These are phyloP conservation scores for Isoperla grammatica DNA, from an alignment of 2,888 invertebrate species.

Conservation along the genomic window DNA sequence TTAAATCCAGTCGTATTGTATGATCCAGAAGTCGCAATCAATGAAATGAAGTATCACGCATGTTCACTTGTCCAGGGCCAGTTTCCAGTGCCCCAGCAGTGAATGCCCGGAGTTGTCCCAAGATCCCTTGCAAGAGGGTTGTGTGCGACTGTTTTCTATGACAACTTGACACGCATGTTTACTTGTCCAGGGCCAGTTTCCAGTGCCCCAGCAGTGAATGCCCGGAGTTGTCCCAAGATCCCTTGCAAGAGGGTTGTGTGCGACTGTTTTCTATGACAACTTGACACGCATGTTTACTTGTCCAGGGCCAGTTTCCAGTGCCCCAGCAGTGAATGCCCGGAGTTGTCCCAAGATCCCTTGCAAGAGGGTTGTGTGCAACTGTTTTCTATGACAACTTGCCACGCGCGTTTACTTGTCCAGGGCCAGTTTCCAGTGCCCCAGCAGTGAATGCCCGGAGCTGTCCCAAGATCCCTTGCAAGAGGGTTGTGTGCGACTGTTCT, in stretches of 20 bases:
- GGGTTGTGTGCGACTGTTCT: not conserved
- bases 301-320: not conserved
- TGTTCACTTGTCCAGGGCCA: too few species aligned
- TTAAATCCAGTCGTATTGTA: too few species aligned
- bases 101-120: not conserved
- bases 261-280: too few species aligned
- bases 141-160: conserved; percentile 3
- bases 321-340: not conserved
- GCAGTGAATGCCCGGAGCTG: not conserved
- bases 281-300: too few species aligned
- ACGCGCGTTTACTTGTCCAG: not conserved
- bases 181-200: not conserved
- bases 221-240: not conserved
- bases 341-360: not conserved
- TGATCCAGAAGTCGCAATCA: too few species aligned
- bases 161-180: too few species aligned
- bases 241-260: not conserved
- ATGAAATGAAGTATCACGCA: too few species aligned
- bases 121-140: not conserved
- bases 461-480: not conserved
- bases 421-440: not conserved
- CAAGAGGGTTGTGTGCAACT: not conserved
- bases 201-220: not conserved
- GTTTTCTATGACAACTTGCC: too few species aligned
- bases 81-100: not conserved